Base-by-base conservation (phyloP, 1,140 invertebrate species). In the Propsilocerus akamusi region DNA sequence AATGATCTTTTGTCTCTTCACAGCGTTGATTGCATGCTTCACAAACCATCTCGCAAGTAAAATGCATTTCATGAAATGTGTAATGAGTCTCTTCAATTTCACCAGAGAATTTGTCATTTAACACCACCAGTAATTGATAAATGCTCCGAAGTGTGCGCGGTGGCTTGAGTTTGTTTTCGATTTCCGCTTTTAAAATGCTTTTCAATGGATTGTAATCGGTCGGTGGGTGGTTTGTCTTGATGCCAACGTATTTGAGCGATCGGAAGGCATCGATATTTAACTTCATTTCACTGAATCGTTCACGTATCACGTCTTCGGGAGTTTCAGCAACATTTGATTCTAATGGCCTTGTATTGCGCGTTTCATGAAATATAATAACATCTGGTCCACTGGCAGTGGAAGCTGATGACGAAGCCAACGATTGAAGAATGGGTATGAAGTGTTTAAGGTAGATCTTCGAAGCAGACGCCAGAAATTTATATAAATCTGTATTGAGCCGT, bases 361-460 rank as follows among this genome's bases (percentile, higher is more conserved):
- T 87, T 66, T 89, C 86, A 61, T 91, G 85, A 67, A 87, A 85
- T 52, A 90, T 76, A 51, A 88, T 74, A 23, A 88, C 72, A 51
- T 77, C 73, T 25, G 86, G 85, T 7, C 84, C 84, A 34, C 82
- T 59, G n/a, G 70, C 64, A 51, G 71, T 73, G 2, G 72, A 56
- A 4, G 70, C 59, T 41, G 60, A 66, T 30, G 66, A 55, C 22
- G 68, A 57, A 11, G 62, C 69, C 34, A 79, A 68, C 11, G 70
- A 62, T 56, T 75, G 70, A 14, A 85, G 56, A 22, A 81, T 79
- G 30, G 69, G 59, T 52, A 75, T 72, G 61, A 90, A 89, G 68
- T 88, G 80, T 54, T 80, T 72, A 50, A 71, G 73, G 57, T 86
- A 90, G 6, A 81, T 80, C 56, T 74, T 72, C 0, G 83, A 87